phyloP scores from a whole-genome alignment of 2,888 invertebrate genomes.

The Sinhomidia bicolor region DNA sequence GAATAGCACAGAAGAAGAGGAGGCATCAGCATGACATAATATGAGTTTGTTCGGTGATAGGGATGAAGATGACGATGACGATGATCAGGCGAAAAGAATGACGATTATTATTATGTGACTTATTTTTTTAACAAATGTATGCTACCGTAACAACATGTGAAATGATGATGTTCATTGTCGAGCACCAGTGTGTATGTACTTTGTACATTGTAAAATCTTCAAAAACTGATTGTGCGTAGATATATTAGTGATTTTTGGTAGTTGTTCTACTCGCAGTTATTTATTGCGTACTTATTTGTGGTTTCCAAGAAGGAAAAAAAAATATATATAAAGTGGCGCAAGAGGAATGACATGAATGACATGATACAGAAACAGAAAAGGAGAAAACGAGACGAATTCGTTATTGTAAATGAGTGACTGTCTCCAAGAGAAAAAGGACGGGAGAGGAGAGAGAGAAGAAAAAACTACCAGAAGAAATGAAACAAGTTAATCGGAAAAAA shows the following conservation, averaged over 20 bases:
- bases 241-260: background rate
- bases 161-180: background rate
- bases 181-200: background rate
- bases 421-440: background rate
- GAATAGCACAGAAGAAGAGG: slow-evolving; percentile 22
- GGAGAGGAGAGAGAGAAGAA: background rate
- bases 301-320: slow-evolving; percentile 8
- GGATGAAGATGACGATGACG: slow-evolving; percentile 23
- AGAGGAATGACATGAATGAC: slow-evolving; percentile 31
- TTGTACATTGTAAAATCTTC: background rate
- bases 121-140: slow-evolving; percentile 59
- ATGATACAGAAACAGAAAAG: slow-evolving; percentile 11
- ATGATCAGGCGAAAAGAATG: slow-evolving; percentile 56
- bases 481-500: slow-evolving; percentile 46
- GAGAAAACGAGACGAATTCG: slow-evolving; percentile 48
- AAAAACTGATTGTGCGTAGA: background rate
- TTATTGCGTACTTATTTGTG: slow-evolving; percentile 15
- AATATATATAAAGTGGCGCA: too few relatives aligned
- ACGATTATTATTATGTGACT: slow-evolving; percentile 63
- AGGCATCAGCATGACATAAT: background rate
- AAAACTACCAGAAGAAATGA: background rate
- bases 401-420: slow-evolving; percentile 60
- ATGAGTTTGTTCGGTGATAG: background rate
- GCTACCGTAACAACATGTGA: background rate
- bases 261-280: background rate